Evolutionary conservation across 1,140 invertebrate species (phyloP).

Genomic region (Arctopsyche grandis): DNA sequence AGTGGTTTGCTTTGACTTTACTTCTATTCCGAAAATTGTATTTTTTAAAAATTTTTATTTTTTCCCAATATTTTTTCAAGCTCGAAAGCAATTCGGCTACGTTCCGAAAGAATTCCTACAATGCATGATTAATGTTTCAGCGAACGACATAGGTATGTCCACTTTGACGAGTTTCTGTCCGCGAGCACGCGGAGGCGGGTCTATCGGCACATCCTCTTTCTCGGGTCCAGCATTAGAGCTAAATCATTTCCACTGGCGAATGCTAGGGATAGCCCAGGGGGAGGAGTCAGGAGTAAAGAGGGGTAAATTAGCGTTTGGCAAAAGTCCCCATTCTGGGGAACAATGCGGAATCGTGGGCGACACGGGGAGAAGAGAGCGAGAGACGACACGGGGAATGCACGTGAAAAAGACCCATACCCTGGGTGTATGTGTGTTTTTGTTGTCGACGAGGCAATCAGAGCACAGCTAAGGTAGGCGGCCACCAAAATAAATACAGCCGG

Average conservation of each 20-base stretch:
- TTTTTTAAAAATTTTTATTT: too few relatives aligned
- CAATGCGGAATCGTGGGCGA: constrained; percentile 42
- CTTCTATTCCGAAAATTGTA: too few relatives aligned
- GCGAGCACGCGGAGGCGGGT: constrained; percentile 3
- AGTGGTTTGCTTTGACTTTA: too few relatives aligned
- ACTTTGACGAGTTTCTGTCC: constrained; percentile 23
- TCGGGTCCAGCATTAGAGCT: too few relatives aligned
- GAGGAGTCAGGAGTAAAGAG: too few relatives aligned
- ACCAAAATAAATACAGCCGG: too few relatives aligned
- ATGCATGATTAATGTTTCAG: constrained; percentile 20
- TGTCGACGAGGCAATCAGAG: too few relatives aligned
- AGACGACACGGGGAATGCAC: constrained; percentile 33
- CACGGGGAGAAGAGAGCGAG: neutral
- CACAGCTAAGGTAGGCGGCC: too few relatives aligned
- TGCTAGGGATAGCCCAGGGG: neutral
- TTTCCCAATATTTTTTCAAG: too few relatives aligned
- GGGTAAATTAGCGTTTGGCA: constrained; percentile 32
- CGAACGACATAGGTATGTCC: constrained; percentile 11
- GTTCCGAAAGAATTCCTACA: constrained; percentile 3
- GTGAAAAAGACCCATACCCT: constrained; percentile 16
- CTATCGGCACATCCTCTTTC: neutral
- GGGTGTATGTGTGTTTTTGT: neutral
- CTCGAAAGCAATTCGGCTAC: too few relatives aligned
- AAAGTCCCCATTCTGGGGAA: constrained; percentile 24
- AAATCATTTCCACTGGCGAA: neutral